Evolutionary conservation across 2,888 invertebrate genomes (phyloP), one percentile per base, ranked within the genome.

Genomic region (Capitulum mitella): DNA sequence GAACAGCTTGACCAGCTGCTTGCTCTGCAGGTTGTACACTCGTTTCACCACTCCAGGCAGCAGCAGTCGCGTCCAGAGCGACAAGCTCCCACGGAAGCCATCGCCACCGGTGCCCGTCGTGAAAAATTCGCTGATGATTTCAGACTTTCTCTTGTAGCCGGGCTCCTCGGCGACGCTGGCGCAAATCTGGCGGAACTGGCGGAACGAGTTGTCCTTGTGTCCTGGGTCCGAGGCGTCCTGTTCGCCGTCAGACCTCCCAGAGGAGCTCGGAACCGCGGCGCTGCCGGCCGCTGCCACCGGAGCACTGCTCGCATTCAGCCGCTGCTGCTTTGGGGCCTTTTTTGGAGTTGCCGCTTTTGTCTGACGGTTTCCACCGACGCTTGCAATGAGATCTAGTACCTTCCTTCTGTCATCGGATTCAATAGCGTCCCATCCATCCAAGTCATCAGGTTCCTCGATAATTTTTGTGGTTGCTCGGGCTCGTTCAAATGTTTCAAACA

Each of bases 1-100:
- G 85, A 95, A 97, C 75, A 96, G 86, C 86, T 97, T 97, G 0
- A 95, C 88, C 78, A 98, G 87, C 84, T 96, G 95, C 85, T 95
- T 96, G 84, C 92, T 95, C 87, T 95, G 94, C 77, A 98, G 87
- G 87, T 97, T 97, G 85, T 97, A 98, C 51, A 96, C 90, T 80
- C 94, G 88, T 85, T 95, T 94, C 26, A 91, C 89, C 43, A 92
- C 92, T 77, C 91, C 92, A 0, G 97, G 97, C 78, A 97, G 86
- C 37, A 97, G 86, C 82, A 96, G 86, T 83, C 92, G 92, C 84
- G 94, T 90, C 93, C 95, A 92, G 74, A 95, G 86, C 75, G 90
- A 87, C 46, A 93, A 85, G 85, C 96, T 92, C 3, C 96, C 93
- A 84, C 91, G 89, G 84, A 94, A 96, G 19, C 88, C 87, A 58